A percentile compares a stretch with the other conserved stretches of the same genome.
phyloP scores from a whole-genome alignment of 1,140 invertebrate species.

The Drosophila punjabiensis region DNA sequence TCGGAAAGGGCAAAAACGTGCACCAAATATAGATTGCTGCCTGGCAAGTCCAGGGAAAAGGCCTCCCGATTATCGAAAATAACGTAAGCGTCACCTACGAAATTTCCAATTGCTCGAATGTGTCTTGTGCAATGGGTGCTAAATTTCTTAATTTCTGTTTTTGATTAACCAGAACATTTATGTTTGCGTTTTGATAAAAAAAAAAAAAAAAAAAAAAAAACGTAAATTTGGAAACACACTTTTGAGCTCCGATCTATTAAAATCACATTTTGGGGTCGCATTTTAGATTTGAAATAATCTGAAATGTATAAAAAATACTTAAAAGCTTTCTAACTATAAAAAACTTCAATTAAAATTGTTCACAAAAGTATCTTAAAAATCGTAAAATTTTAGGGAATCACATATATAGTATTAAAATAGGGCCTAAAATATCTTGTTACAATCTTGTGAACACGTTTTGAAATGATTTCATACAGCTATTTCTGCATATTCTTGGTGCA shows the following conservation, averaged over 20 bases:
- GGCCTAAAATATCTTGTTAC: background rate
- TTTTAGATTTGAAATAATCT: background rate
- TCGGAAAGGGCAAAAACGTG: slow-evolving; percentile 49
- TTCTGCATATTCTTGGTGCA: no score
- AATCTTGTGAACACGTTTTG: rapidly evolving
- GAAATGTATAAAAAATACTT: background rate
- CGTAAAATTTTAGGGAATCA: no score
- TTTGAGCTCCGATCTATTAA: background rate
- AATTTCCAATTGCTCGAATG: slow-evolving; percentile 54
- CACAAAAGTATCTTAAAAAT: background rate
- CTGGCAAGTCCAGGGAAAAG: slow-evolving; percentile 6
- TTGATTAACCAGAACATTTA: slow-evolving; percentile 3
- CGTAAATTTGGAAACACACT: background rate
- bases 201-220: no score
- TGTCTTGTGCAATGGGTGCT: slow-evolving; percentile 22
- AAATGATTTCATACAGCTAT: no score
- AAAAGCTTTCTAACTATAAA: no score
- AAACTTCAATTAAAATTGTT: background rate
- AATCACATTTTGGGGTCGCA: background rate
- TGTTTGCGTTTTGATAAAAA: background rate
- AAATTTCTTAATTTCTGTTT: background rate
- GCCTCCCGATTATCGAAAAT: slow-evolving; percentile 4
- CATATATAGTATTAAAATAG: no score
- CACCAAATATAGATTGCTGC: slow-evolving; percentile 60
- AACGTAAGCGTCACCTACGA: slow-evolving; percentile 50